Conservation (phyloP, 1,140 invertebrate species). For the Marisa cornuarietis region DNA sequence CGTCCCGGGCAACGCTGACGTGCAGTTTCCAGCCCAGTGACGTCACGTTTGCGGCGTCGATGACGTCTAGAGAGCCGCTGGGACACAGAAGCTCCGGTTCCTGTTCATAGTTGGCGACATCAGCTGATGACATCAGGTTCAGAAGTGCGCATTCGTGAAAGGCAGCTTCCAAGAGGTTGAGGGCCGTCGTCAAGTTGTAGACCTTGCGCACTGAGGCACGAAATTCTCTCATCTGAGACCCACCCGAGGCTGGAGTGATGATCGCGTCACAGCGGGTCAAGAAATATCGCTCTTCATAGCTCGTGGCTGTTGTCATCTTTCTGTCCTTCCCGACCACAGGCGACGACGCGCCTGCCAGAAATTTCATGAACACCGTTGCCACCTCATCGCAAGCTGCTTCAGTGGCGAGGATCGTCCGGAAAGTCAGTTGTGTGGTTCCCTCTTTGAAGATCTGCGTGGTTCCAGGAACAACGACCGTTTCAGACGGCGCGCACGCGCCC, state of each 20-base stretch:
- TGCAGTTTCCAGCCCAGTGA: neutral
- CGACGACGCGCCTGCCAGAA: no score
- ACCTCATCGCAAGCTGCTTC: no score
- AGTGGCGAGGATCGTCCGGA: neutral
- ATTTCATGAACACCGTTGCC: no score
- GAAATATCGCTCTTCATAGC: no score
- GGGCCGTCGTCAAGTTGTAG: no score
- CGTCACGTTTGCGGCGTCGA: conserved; percentile 3
- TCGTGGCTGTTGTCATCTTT: no score
- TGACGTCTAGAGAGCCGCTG: neutral
- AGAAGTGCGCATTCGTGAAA: neutral
- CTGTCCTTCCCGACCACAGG: no score
- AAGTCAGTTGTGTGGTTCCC: neutral
- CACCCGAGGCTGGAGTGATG: no score
- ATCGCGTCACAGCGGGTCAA: no score
- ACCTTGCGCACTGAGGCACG: no score
- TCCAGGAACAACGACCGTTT: neutral
- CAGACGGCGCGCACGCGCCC: neutral
- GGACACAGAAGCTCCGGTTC: conserved; percentile 1
- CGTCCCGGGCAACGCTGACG: neutral
- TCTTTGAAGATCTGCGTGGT: neutral
- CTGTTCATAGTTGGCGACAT: conserved; percentile 14
- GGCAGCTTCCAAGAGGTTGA: no score
- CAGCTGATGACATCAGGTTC: neutral
- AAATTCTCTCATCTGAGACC: no score